These are phyloP conservation scores for Phorcus lineatus DNA, from an alignment of 2,888 invertebrate species.

Conservation along the genomic window DNA sequence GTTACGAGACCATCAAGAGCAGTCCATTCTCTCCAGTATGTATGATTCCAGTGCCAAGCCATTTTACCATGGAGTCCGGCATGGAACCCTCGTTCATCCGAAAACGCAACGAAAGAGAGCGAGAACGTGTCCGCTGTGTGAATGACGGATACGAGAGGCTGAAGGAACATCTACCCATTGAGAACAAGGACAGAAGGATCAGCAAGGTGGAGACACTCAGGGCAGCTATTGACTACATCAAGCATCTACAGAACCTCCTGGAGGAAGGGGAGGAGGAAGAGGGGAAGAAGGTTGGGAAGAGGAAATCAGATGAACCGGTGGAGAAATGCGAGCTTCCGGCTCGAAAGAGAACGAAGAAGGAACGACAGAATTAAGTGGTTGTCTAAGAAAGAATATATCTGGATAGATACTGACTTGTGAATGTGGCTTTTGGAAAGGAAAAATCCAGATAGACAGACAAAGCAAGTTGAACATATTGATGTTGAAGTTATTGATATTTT, in stretches of 20 bases:
- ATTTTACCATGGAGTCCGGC: constrained; percentile 51
- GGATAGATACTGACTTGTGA: background rate
- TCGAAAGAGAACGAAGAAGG: background rate
- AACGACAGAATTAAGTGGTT: background rate
- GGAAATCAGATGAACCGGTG: background rate
- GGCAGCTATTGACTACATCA: constrained; percentile 73
- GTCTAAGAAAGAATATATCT: background rate
- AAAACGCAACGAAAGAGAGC: constrained; percentile 73
- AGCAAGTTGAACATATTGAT: no score
- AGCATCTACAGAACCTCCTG: constrained; percentile 58
- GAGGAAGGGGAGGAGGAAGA: constrained; percentile 27
- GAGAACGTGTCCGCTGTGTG: constrained; percentile 73
- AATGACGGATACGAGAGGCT: constrained; percentile 73
- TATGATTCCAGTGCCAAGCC: constrained; percentile 69
- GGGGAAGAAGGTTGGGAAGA: background rate
- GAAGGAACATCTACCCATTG: constrained; percentile 68
- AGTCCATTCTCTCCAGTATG: constrained; percentile 70
- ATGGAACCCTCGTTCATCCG: constrained; percentile 70
- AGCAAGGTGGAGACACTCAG: constrained; percentile 74
- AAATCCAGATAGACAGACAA: no score
- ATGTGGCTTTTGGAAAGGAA: background rate
- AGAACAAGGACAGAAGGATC: constrained; percentile 72
- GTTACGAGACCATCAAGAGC: constrained; percentile 42
- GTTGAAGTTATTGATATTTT: no score
- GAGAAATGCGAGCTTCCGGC: background rate